Base-by-base conservation (phyloP, 2,888 invertebrate species). In the Petrophora chlorosata region DNA sequence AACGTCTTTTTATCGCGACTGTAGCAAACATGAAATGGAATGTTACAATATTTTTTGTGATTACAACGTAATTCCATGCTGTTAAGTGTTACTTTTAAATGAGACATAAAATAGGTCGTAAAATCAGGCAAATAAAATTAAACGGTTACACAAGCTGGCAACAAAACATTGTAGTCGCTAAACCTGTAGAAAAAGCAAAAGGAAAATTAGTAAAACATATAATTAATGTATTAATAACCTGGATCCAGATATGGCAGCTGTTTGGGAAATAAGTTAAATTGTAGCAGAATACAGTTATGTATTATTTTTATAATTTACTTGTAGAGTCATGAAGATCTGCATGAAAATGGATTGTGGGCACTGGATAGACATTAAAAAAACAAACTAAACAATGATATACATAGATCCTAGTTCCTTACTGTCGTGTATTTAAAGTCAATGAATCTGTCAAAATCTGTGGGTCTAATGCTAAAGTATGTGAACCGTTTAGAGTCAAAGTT, bases 171-270 rank as follows among this genome's bases (percentile, higher is more conserved):
- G 47, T 22, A 33, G 34, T 30, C 39, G 39, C 40, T 36, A 56
- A 38, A 57, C 46, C 57, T 55, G 55, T 49, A 41, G 51, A 53
- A 36, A 48, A 57, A 56, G 46, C 51, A 53, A 34, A 56, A 49
- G 26, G 15, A 46, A 43, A 38, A 51, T 50, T 51, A 56, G 48
- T 49, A 48, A 42, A 41, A 47, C 12, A 48, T 41, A 10, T 34
- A 41, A 40, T 48, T 46, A 42, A 38, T 28, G 38, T 35, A 30
- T 55, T 53, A 44, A 47, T 61, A 48, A 54, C 49, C 51, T 44
- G 42, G 9, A 32, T 47, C 51, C 50, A 39, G 12, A 32, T 39
- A 13, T 22, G 33, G 60, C 56, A 54, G 56, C 55, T 44, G n/a
- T n/a, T n/a, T n/a, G 53, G 51, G 17, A 55, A 61, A 28, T 22